Base-by-base conservation (phyloP, 2,113 vertebrate genomes). In the Halcyon senegalensis region DNA sequence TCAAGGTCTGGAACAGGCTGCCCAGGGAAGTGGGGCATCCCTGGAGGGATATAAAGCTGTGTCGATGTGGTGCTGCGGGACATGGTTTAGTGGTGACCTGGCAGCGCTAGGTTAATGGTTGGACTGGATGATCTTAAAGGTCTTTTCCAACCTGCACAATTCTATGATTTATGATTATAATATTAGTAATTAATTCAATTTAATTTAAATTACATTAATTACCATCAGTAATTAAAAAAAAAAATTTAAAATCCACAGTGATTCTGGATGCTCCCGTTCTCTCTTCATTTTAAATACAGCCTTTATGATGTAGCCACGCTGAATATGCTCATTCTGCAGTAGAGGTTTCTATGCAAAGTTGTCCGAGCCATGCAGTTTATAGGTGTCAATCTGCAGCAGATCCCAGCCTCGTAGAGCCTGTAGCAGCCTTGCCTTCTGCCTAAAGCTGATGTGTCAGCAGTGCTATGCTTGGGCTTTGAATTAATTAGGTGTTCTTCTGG, bases 401-500 rank as follows among this genome's bases (percentile, higher is more conserved):
- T 79, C 68, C 13, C 24, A 48, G 66, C 3, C 50, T 91, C 50
- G 31, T 7, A 7, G 25, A n/a, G 13, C 43, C 23, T 92, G 31
- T 31, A 88, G 80, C 78, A 92, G 51, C 64, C 64, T 64, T 10
- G 23, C 27, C 82, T 93, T 89, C 64, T 1, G 9, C 90, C 87
- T 53, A 43, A 89, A 95, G 74, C 72, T 51, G 74, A 48, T 76
- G 89, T 43, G 62, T 94, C 88, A 93, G 78, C 84, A 84, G 37
- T 55, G 70, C 31, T 87, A 10, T 87, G 58, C 28, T 70, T 93
- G 56, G 16, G 48, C 96, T 90, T 89, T 92, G 6, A 95, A 89
- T 97, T 95, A 97, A 96, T 97, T 90, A 83, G 58, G 25, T 16
- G 25, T 92, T 91, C 78, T 87, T 18, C 0, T 55, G 43, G 56